Evolutionary conservation across 2,888 invertebrate genomes (phyloP), one percentile per base, ranked within the genome.

Genomic region (Rhagophthalmus giganteus): DNA sequence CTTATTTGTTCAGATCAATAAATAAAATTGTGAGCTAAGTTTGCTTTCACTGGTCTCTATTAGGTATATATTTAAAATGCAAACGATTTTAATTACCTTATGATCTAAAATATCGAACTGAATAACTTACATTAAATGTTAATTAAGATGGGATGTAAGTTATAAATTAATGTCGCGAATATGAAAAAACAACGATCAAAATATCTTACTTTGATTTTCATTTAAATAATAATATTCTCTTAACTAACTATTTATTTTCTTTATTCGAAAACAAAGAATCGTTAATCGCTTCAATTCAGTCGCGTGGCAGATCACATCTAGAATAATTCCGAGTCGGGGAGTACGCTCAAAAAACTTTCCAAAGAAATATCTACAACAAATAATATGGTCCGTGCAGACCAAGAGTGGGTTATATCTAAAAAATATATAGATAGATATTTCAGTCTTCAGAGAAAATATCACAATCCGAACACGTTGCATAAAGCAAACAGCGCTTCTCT

Each of bases 361-460:
- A 60, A 55, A 59, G 42, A 57, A 60, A 60, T 57, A 57, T 47
- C 45, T 47, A 52, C 52, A 46, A 45, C 41, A 49, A 42, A 50
- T 42, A 56, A 50, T 57, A 58, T 38, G 44, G 48, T 41, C 47
- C 41, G 25, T 20, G 7, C 24, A 25, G 48, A 44, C 48, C 52
- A 55, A 60, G 57, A 54, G 54, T 52, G 49, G 57, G 60, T 55
- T 59, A 62, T 61, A 60, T 64, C 62, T 68, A 68, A 68, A 71
- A 71, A 67, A 71, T 73, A 73, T 70, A 72, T 71, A 72, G 69
- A 67, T 70, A 71, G 64, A 64, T 71, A 71, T 72, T 73, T 78
- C 78, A 78, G 78, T 78, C 78, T 78, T 75, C 72, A 73, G 74
- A 74, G 74, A 74, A 75, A 76, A 76, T 78, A 77, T 77, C 77